These are phyloP conservation scores for Habrosyne pyritoides DNA, from an alignment of 2,888 invertebrate species.

Conservation along the genomic window DNA sequence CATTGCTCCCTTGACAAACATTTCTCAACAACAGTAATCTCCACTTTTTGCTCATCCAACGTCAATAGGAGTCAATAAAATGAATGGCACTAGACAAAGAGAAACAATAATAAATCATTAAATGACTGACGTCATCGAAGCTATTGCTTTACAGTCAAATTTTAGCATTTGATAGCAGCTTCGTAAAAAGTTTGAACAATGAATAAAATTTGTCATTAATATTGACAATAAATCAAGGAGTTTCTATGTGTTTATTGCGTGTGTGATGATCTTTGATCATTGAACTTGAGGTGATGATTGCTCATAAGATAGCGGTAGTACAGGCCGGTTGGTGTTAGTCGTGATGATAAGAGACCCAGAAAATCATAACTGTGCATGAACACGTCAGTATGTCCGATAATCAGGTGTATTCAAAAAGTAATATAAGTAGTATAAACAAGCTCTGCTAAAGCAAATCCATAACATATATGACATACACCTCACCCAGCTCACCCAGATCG, in stretches of 20 bases:
- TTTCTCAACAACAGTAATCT: not conserved
- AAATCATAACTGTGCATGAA: no score
- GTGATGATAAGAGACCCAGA: no score
- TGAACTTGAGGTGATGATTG: no score
- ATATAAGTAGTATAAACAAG: no score
- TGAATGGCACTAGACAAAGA: not conserved
- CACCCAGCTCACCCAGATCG: no score
- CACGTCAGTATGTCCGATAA: no score
- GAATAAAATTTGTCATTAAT: not conserved
- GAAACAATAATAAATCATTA: conserved; percentile 1
- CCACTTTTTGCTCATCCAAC: not conserved
- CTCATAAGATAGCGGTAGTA: not conserved
- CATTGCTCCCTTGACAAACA: not conserved
- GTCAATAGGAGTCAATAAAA: conserved; percentile 1
- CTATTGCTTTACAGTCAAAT: not conserved
- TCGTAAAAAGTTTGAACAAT: not conserved
- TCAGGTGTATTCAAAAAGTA: no score
- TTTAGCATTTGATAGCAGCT: not conserved
- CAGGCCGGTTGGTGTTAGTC: no score
- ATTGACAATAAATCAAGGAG: not conserved
- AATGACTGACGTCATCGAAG: not conserved
- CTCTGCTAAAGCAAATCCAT: no score
- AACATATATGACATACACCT: no score
- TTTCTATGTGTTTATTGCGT: not conserved
- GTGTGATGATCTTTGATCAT: not conserved